Conservation (phyloP, 2,888 invertebrate species). For the Rhimphoctona megacephalus region DNA sequence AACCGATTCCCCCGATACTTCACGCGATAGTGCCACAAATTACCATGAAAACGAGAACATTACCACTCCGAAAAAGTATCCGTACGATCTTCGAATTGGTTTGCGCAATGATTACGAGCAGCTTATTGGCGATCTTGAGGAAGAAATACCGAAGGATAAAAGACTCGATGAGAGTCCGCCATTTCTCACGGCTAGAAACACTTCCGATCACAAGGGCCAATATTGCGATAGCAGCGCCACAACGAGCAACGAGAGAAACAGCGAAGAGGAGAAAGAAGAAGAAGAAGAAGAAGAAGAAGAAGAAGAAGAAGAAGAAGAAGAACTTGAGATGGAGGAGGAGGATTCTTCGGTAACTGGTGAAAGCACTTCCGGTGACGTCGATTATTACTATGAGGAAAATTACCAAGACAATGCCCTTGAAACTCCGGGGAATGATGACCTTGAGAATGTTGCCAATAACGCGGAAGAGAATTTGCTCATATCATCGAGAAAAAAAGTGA, state of each 20-base stretch:
- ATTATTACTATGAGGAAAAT: conserved; percentile 46
- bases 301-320: not conserved
- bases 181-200: conserved; percentile 67
- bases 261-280: conserved; percentile 44
- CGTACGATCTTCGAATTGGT: conserved; percentile 55
- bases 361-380: conserved; percentile 65
- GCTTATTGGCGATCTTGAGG: conserved; percentile 48
- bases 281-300: not conserved
- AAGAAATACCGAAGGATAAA: conserved; percentile 37
- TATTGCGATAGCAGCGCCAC: conserved; percentile 56
- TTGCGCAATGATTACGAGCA: conserved; percentile 58
- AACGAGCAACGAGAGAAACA: conserved; percentile 62
- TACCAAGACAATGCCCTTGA: conserved; percentile 32
- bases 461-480: conserved; percentile 22
- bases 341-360: conserved; percentile 56
- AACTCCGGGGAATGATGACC: conserved; percentile 17
- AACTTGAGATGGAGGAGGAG: conserved; percentile 47
- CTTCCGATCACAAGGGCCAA: conserved; percentile 65
- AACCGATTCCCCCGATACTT: conserved; percentile 67
- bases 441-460: conserved; percentile 18
- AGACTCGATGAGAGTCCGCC: conserved; percentile 51
- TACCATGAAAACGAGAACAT: conserved; percentile 49
- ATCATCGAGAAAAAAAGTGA: conserved; percentile 13
- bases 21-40: conserved; percentile 60
- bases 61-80: conserved; percentile 40